Base-by-base conservation (phyloP, 2,888 invertebrate species). In the Andrena minutula region DNA sequence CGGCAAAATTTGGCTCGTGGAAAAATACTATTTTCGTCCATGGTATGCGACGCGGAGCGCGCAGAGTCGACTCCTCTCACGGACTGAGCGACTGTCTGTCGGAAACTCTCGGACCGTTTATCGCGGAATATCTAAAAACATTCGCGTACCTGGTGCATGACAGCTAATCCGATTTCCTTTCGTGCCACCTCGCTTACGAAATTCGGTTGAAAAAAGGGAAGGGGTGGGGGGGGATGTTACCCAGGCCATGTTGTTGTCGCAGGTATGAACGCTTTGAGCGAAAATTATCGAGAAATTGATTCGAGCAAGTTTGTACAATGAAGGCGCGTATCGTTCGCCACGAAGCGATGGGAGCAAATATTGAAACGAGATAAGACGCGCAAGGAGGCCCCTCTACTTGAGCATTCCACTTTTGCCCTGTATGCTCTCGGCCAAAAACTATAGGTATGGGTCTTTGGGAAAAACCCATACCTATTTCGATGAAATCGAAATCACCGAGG, bases 401-500 rank as follows among this genome's bases (percentile, higher is more conserved):
- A 41, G 8, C 23, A 30, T 70, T 41, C 26, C 30, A 51, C n/a
- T 28, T n/a, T 8, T 8, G n/a, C n/a, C 2, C 32, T 26, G 23
- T 12, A 26, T 12, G 32, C 23, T 49, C 20, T 53, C 7, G 16
- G 41, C 41, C 41, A 16, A 16, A 7, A 35, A 20, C 16, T 16
- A 26, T 35, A 53, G 2, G 56, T 3, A 35, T 51, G 7, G 23
- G 8, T 72, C 47, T 76, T 72, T 72, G n/a, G 49, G 77, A 63
- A 16, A 65, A 56, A 12, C 32, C 49, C 26, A 61, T 51, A 56
- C 68, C 73, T 78, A 78, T 88, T 86, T 87, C 84, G 82, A 87
- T 84, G 80, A 80, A 80, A 87, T 88, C 84, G 86, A 88, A 89
- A 84, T 80, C 87, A 88, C 35, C 72, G 84, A 83, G 85, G 90